Evolutionary conservation across 2,797 vertebrate species (phyloP).

Genomic region (Scolopax rusticola): DNA sequence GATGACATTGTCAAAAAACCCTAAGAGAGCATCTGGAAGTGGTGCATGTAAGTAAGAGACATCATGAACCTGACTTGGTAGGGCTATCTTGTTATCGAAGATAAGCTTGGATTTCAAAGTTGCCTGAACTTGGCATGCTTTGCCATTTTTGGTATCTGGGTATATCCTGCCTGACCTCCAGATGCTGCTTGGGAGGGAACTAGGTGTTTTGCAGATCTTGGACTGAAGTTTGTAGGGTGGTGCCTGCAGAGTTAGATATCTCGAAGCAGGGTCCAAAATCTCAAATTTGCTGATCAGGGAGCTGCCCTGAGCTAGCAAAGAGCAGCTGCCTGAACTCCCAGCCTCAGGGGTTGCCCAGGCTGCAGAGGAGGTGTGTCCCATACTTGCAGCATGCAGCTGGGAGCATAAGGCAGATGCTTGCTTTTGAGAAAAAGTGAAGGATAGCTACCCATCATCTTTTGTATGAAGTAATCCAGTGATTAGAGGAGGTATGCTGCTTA

Average conservation of each 20-base stretch:
- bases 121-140: background rate
- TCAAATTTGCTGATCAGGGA: background rate
- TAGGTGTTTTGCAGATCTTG: background rate
- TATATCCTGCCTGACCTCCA: background rate
- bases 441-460: background rate
- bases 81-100: background rate
- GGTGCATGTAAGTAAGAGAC: background rate
- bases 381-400: background rate
- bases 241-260: background rate
- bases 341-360: background rate
- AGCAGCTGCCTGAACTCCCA: background rate
- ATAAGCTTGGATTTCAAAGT: background rate
- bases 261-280: background rate
- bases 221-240: background rate
- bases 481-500: background rate
- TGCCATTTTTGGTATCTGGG: background rate
- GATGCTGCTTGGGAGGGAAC: background rate
- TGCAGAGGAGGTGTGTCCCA: background rate
- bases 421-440: background rate
- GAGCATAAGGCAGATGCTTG: fast-evolving
- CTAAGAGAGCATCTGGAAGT: background rate
- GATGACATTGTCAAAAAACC: background rate
- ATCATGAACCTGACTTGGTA: background rate
- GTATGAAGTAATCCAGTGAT: background rate
- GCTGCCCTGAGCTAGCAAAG: fast-evolving